Conservation (phyloP, 2,113 vertebrate species). For the Uropsilus gracilis region DNA sequence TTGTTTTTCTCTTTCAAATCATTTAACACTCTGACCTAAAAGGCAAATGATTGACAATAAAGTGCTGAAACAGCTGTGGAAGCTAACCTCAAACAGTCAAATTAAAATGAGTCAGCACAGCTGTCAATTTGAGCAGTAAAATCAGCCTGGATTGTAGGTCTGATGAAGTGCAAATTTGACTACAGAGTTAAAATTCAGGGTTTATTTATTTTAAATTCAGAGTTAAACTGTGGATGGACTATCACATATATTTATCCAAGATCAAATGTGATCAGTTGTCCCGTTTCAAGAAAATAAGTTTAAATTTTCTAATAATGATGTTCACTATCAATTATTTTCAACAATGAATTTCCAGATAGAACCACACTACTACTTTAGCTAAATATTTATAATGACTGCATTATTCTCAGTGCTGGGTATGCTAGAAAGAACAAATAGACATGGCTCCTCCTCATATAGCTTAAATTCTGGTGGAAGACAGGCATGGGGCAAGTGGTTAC, state of each 20-base stretch:
- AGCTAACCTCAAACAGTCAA: slow-evolving; percentile 23
- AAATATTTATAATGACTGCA: neutral
- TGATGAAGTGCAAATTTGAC: slow-evolving; percentile 23
- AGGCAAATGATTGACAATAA: slow-evolving; percentile 20
- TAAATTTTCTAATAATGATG: slow-evolving; percentile 46
- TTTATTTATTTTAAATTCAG: neutral
- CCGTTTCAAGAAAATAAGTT: neutral
- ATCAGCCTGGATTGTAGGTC: neutral
- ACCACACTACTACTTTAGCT: neutral
- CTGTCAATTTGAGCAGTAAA: neutral
- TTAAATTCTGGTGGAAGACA: neutral
- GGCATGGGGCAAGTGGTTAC: neutral
- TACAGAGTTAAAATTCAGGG: neutral
- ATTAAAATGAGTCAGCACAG: slow-evolving; percentile 36
- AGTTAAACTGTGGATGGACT: neutral
- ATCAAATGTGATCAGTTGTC: neutral
- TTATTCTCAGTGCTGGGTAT: neutral
- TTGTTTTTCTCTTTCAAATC: neutral
- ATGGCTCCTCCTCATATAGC: neutral
- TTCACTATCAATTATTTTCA: slow-evolving; percentile 17
- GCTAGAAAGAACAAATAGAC: neutral
- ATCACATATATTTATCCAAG: neutral
- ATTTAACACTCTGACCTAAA: slow-evolving; percentile 8
- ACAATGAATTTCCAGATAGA: slow-evolving; percentile 44
- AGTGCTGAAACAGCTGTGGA: slow-evolving; percentile 30